phyloP scores from a whole-genome alignment of 2,888 invertebrate genomes.

The Pseudococcus longispinus region DNA sequence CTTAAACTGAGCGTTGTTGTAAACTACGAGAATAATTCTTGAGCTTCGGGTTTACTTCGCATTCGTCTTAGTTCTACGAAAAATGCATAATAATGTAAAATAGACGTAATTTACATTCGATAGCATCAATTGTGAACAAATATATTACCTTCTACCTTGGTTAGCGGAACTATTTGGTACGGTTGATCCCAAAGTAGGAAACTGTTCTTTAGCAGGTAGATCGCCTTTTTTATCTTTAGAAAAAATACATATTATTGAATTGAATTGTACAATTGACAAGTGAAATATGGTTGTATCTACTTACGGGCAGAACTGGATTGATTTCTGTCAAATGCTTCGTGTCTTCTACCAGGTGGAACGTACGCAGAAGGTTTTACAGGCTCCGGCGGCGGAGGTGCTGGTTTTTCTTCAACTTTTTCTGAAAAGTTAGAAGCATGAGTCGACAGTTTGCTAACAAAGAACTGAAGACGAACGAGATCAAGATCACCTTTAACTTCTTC shows the following conservation, averaged over 20 bases:
- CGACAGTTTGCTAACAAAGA: too few species aligned
- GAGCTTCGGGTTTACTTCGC: background rate
- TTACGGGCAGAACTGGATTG: background rate
- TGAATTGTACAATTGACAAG: background rate
- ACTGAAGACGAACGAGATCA: background rate
- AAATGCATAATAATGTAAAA: background rate
- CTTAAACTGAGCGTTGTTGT: background rate
- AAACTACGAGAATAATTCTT: background rate
- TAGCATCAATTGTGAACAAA: background rate
- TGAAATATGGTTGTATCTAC: background rate
- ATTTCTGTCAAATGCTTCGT: background rate
- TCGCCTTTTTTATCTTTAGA: background rate
- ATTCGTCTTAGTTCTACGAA: background rate
- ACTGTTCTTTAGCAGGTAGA: conserved; percentile 40
- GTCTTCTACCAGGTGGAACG: conserved; percentile 24
- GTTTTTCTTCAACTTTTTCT: conserved; percentile 18
- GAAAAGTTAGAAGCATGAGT: background rate
- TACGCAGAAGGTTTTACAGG: background rate
- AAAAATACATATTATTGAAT: background rate
- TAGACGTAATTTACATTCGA: background rate
- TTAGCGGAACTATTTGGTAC: conserved; percentile 23
- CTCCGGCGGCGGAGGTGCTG: background rate
- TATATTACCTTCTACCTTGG: background rate
- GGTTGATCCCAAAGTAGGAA: conserved; percentile 39
- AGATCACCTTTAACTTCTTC: conserved; percentile 9